Evolutionary conservation across 1,140 invertebrate genomes (phyloP), one percentile per base, ranked within the genome.

Genomic region (Sitophilus oryzae): DNA sequence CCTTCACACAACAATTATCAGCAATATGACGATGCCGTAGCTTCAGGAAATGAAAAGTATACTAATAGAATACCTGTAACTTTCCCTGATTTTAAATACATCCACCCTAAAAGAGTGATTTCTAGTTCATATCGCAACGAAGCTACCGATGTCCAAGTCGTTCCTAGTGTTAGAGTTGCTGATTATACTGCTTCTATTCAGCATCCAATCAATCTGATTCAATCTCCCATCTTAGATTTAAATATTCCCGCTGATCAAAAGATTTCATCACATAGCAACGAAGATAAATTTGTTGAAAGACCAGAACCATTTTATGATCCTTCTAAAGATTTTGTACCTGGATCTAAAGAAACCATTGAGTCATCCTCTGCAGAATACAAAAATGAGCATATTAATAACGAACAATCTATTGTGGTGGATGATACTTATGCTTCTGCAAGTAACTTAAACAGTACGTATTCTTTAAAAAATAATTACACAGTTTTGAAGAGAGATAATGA

Each of bases 181-280:
- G 81, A 83, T 60, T 83, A 76, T 63, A 73, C 80, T 10, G 79
- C 82, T 34, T 78, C 79, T 14, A 71, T 84, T 54, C 81, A 84
- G 59, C 82, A 84, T 71, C 82, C 82, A 6, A 73, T 80, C 11
- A 79, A 76, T 35, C 70, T 80, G 42, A 76, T 82, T 40, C 77
- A 82, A 58, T 82, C 82, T 23, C 81, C 81, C 48, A 60, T 82
- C 20, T 75, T 83, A 30, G 82, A 84, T 59, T 73, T 81, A 40
- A n/a, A n/a, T n/a, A n/a, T n/a, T n/a, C n/a, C n/a, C n/a, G n/a
- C n/a, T n/a, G n/a, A n/a, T n/a, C n/a, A n/a, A n/a, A n/a, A n/a
- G n/a, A n/a, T n/a, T n/a, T n/a, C n/a, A n/a, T n/a, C n/a, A n/a
- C n/a, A n/a, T n/a, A 71, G 73, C 45, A 61, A 69, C 11, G 55